Base-by-base conservation (phyloP, 2,888 invertebrate genomes). In the Scotopteryx bipunctaria region DNA sequence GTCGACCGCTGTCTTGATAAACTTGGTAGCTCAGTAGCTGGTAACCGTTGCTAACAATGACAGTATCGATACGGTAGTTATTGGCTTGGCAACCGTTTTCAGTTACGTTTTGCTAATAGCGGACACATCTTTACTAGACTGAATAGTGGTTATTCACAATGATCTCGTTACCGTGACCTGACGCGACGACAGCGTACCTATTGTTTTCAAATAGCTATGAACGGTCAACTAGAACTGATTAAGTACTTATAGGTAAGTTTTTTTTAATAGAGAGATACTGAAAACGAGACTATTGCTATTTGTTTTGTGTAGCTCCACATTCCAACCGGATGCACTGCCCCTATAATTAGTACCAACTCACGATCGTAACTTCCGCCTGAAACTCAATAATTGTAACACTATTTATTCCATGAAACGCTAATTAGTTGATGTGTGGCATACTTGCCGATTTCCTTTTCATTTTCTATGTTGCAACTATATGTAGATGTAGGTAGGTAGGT, bases 101-200 rank as follows among this genome's bases (percentile, higher is more conserved):
- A n/a, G n/a, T n/a, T n/a, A n/a, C n/a, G n/a, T n/a, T n/a, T n/a
- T n/a, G n/a, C n/a, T n/a, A n/a, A n/a, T n/a, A n/a, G n/a, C n/a
- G n/a, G n/a, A n/a, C n/a, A n/a, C n/a, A n/a, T n/a, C n/a, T n/a
- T n/a, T n/a, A n/a, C n/a, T n/a, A n/a, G n/a, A 17, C 6, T 21
- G 14, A 38, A 44, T 41, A 16, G 29, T 40, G 16, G 6, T 19
- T 5, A 41, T 41, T 35, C 40, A 40, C 33, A 45, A 46, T 37
- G 50, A 40, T 44, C 44, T 51, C 33, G 43, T 50, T 50, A 50
- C 50, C 38, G 44, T 50, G 38, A 44, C 27, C 44, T 33, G 38
- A 33, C 31, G 32, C 32, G 47, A 47, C 16, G 40, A 47, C 47
- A 38, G 29, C 5, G 23, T 15, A 32, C 8, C 21, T 40, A 46